Evolutionary conservation across 2,888 invertebrate species (phyloP).

Genomic region (Timandra comae): DNA sequence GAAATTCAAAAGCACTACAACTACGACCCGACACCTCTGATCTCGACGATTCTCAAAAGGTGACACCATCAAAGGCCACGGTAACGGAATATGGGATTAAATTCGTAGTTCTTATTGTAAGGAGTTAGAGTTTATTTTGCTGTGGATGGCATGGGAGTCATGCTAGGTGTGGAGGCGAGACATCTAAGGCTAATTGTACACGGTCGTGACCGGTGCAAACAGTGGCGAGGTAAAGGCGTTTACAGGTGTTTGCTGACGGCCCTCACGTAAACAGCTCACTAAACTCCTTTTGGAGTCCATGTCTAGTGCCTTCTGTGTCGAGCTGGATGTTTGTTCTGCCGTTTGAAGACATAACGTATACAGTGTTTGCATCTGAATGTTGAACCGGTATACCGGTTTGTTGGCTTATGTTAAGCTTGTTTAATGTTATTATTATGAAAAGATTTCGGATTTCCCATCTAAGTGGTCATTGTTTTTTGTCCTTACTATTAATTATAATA

Average conservation of each 20-base stretch:
- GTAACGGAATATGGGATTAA: conserved; percentile 4
- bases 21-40: conserved; percentile 21
- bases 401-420: too few relatives aligned
- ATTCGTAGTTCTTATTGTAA: conserved; percentile 3
- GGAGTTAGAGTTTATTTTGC: conserved; percentile 12
- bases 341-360: too few relatives aligned
- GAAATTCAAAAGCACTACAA: conserved; percentile 26
- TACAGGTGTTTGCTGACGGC: conserved; percentile 66
- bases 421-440: too few relatives aligned
- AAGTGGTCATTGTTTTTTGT: too few relatives aligned
- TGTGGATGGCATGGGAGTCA: conserved; percentile 19
- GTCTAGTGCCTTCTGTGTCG: conserved; percentile 10
- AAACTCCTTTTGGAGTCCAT: conserved; percentile 45
- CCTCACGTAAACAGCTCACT: conserved; percentile 66
- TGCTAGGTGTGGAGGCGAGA: conserved; percentile 45
- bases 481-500: too few relatives aligned
- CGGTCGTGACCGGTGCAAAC: conserved; percentile 60
- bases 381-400: too few relatives aligned
- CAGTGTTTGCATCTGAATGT: too few relatives aligned
- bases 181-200: conserved; percentile 65
- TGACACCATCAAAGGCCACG: conserved; percentile 30
- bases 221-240: conserved; percentile 51
- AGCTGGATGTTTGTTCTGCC: too few relatives aligned
- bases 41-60: conserved; percentile 39
- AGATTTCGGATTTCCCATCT: too few relatives aligned